Evolutionary conservation across 2,888 invertebrate species (phyloP), one percentile per base, ranked within the genome.

Genomic region (Steinernema hermaphroditum): DNA sequence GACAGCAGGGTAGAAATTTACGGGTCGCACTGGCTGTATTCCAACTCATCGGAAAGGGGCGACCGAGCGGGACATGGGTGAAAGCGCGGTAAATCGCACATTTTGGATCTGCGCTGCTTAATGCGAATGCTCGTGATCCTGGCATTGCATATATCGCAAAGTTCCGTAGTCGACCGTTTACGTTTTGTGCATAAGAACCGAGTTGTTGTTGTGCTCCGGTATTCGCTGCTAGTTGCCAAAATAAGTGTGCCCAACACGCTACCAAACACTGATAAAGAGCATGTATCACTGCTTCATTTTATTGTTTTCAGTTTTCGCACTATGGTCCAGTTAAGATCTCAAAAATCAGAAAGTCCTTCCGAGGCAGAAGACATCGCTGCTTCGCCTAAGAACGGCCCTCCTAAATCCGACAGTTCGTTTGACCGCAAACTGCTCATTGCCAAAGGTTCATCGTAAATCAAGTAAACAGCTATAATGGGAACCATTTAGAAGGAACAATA

Each of bases 71-170:
- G 54, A 54, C 14, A 54, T 12, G n/a, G 9, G 4, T 16, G 16
- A n/a, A 46, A 22, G 16, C 54, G 54, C 54, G 54, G 54, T 22
- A 54, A 54, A 54, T 54, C 54, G 16, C 54, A 54, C 54, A 54
- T 54, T 54, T 54, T 16, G 54, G 22, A 54, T 54, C 19, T 27
- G 46, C 46, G 19, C n/a, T n/a, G n/a, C n/a, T n/a, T n/a, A n/a
- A n/a, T n/a, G n/a, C n/a, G n/a, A n/a, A n/a, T n/a, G n/a, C n/a
- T n/a, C n/a, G n/a, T n/a, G n/a, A n/a, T n/a, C n/a, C n/a, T n/a
- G n/a, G n/a, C n/a, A n/a, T n/a, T n/a, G n/a, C n/a, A n/a, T n/a
- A n/a, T n/a, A n/a, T n/a, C n/a, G n/a, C n/a, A n/a, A n/a, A n/a
- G n/a, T n/a, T n/a, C n/a, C n/a, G n/a, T n/a, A n/a, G n/a, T n/a